phyloP scores from a whole-genome alignment of 2,888 invertebrate genomes.

The Hyalella azteca region DNA sequence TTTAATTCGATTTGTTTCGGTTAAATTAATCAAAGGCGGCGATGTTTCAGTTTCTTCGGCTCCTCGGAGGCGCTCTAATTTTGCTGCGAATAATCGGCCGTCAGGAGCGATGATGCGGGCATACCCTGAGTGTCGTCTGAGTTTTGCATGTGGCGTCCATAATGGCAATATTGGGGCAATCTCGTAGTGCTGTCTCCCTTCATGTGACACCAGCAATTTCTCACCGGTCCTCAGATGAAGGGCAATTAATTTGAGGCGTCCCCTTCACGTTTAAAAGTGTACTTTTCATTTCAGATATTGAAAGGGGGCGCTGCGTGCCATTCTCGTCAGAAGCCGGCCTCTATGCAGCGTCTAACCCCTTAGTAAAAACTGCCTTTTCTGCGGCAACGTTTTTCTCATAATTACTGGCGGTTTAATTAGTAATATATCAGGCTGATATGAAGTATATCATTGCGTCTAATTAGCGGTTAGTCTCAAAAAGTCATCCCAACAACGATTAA shows the following conservation, averaged over 20 bases:
- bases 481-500: too few species aligned
- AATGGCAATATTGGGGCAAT: slow-evolving; percentile 33
- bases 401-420: not conserved
- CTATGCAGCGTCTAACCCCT: not conserved
- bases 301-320: slow-evolving; percentile 10
- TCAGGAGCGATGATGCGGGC: too few species aligned
- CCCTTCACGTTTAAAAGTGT: slow-evolving; percentile 33
- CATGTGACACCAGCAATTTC: slow-evolving; percentile 29
- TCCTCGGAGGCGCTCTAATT: too few species aligned
- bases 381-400: not conserved
- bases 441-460: too few species aligned
- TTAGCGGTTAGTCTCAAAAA: too few species aligned
- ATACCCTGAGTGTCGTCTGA: too few species aligned
- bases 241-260: slow-evolving; percentile 31
- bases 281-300: slow-evolving; percentile 35
- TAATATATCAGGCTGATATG: not conserved
- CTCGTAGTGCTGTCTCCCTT: not conserved
- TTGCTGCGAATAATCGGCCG: too few species aligned
- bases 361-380: not conserved
- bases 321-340: not conserved
- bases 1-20: too few species aligned
- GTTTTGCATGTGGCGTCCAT: too few species aligned
- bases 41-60: too few species aligned
- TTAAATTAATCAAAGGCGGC: too few species aligned
- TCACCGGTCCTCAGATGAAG: slow-evolving; percentile 27